A percentile compares a stretch with the other conserved stretches of the same genome.
Evolutionary conservation across 2,888 invertebrate genomes (phyloP).

Genomic region (Euphydryas editha): DNA sequence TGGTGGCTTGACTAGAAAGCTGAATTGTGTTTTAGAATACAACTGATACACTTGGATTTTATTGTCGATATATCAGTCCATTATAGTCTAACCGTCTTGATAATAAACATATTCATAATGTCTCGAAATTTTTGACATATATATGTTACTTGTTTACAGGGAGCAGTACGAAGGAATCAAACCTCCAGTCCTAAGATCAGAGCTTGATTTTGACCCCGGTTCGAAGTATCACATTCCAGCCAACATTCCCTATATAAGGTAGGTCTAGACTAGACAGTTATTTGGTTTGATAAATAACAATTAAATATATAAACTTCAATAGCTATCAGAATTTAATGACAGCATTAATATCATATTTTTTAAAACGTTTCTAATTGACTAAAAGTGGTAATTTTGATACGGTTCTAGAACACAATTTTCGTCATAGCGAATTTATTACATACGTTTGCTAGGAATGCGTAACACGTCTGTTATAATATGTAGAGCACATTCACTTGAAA

Average conservation of each 20-base stretch:
- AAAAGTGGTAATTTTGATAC: neutral
- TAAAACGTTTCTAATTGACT: neutral
- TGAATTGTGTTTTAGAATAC: too few relatives aligned
- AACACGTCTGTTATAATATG: slow-evolving; percentile 30
- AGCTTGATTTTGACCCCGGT: slow-evolving; percentile 95
- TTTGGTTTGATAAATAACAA: too few relatives aligned
- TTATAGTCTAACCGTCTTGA: too few relatives aligned
- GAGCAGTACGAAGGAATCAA: slow-evolving; percentile 93
- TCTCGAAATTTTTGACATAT: too few relatives aligned
- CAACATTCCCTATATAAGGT: slow-evolving; percentile 95
- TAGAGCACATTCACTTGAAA: slow-evolving; percentile 34
- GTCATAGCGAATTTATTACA: neutral
- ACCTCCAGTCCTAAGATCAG: slow-evolving; percentile 92
- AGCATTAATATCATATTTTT: neutral
- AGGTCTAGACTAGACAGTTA: slow-evolving; percentile 64
- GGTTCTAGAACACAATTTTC: slow-evolving; percentile 9
- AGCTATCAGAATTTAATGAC: too few relatives aligned
- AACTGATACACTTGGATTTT: too few relatives aligned
- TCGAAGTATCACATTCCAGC: slow-evolving; percentile 96
- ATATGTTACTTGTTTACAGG: slow-evolving; percentile 68
- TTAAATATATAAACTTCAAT: too few relatives aligned
- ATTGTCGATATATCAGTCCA: too few relatives aligned
- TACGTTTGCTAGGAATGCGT: neutral
- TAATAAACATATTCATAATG: too few relatives aligned
- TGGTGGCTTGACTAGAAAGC: too few relatives aligned